A percentile compares a stretch with the other conserved stretches of the same genome.
These are phyloP conservation scores for Aromia moschata DNA, from an alignment of 2,888 invertebrate genomes.

Conservation along the genomic window DNA sequence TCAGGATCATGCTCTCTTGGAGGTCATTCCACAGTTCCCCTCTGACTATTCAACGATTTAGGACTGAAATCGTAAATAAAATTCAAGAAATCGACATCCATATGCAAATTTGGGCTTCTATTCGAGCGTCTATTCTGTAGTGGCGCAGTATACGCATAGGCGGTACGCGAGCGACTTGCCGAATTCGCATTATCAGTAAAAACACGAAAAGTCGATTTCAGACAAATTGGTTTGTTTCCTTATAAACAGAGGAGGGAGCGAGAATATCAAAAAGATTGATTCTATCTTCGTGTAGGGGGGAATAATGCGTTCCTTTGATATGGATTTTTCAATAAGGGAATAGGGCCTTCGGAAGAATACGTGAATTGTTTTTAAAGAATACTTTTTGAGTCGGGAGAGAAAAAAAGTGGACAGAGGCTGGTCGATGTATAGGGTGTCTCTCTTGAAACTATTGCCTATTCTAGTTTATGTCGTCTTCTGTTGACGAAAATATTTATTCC, in stretches of 20 bases:
- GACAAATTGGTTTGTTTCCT: conserved; percentile 14
- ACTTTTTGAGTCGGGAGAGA: too few relatives aligned
- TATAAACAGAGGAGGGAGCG: conserved; percentile 2
- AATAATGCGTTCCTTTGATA: conserved; percentile 12
- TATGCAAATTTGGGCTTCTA: neutral
- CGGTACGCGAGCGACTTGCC: conserved; percentile 3
- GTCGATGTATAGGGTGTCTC: too few relatives aligned
- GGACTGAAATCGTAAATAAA: too few relatives aligned
- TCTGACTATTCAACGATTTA: too few relatives aligned
- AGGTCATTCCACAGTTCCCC: too few relatives aligned
- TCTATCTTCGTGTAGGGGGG: conserved; percentile 3
- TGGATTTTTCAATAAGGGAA: conserved; percentile 13
- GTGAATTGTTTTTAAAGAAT: conserved; percentile 2
- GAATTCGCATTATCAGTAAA: conserved; percentile 21
- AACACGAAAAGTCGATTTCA: conserved; percentile 22
- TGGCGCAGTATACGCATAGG: conserved; percentile 9
- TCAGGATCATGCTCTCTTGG: too few relatives aligned
- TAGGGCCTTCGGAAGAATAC: neutral
- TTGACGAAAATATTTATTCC: too few relatives aligned
- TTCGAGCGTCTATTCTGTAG: too few relatives aligned
- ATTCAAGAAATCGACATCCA: too few relatives aligned
- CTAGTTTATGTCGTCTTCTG: too few relatives aligned
- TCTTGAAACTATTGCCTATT: too few relatives aligned
- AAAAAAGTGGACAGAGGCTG: too few relatives aligned
- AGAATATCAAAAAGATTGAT: conserved; percentile 16